Percentiles rank a stretch among this genome's conserved stretches.
Conservation (phyloP, 2,113 vertebrate genomes). For the Empidonax traillii region DNA sequence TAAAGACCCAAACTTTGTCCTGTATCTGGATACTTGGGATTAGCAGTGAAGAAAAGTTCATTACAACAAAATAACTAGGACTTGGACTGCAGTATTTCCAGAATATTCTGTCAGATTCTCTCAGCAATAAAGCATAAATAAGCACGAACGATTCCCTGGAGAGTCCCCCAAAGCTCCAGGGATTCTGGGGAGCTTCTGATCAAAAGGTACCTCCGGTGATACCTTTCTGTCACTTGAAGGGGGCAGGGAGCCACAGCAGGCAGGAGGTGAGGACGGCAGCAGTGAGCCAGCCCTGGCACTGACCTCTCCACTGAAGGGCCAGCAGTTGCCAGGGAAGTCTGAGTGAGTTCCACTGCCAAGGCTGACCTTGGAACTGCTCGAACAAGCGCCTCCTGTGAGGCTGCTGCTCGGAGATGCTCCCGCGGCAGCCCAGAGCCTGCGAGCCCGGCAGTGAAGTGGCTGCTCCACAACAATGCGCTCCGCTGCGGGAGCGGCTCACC, state of each 20-base stretch:
- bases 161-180: neutral
- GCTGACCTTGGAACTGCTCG: neutral
- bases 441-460: neutral
- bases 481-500: neutral
- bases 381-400: neutral
- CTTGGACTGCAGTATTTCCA: neutral
- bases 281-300: neutral
- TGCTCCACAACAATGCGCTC: neutral
- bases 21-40: neutral
- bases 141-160: neutral
- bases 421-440: neutral
- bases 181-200: neutral
- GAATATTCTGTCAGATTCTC: neutral
- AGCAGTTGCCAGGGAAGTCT: neutral
- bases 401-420: neutral
- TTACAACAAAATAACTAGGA: neutral
- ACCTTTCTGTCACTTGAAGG: fast-evolving
- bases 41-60: neutral
- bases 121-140: neutral
- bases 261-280: neutral
- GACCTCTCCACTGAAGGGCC: neutral
- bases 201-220: neutral
- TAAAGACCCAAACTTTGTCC: neutral
- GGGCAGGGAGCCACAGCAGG: neutral
- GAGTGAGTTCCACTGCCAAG: neutral